These are phyloP conservation scores for Urocyon cinereoargenteus DNA, from an alignment of 2,797 vertebrate genomes.

Conservation along the genomic window DNA sequence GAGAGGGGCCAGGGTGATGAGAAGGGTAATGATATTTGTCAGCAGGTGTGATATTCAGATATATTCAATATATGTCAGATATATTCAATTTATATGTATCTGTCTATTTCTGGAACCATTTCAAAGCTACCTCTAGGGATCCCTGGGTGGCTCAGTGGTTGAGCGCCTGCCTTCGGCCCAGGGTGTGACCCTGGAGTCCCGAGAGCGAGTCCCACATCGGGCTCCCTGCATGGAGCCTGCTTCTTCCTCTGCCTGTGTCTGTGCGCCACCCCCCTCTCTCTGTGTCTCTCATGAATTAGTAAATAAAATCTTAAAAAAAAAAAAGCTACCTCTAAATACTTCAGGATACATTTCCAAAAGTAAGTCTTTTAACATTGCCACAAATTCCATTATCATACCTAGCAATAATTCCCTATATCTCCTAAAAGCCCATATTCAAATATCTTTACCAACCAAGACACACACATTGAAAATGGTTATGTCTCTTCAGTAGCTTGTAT, in stretches of 20 bases:
- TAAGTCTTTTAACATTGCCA: neutral
- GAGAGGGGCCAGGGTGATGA: neutral
- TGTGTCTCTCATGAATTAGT: too few species aligned
- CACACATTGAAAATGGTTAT: neutral
- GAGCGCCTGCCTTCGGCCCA: too few species aligned
- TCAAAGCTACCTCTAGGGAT: neutral
- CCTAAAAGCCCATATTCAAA: neutral
- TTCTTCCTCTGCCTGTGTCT: too few species aligned
- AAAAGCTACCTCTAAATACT: neutral
- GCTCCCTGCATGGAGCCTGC: too few species aligned
- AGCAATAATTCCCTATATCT: neutral
- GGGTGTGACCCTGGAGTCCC: too few species aligned
- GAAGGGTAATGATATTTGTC: neutral
- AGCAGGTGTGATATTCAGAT: neutral
- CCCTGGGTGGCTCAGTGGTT: too few species aligned
- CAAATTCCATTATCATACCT: neutral
- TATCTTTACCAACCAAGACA: constrained; percentile 15
- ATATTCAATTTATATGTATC: neutral
- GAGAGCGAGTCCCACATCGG: too few species aligned
- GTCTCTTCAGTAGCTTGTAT: neutral
- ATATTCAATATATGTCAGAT: neutral
- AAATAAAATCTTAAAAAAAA: too few species aligned
- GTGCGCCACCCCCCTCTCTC: too few species aligned
- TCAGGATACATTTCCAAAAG: neutral
- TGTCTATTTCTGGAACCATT: neutral